Conservation (phyloP, 2,113 vertebrate species). For the Ophthalmolycus amberensis region DNA sequence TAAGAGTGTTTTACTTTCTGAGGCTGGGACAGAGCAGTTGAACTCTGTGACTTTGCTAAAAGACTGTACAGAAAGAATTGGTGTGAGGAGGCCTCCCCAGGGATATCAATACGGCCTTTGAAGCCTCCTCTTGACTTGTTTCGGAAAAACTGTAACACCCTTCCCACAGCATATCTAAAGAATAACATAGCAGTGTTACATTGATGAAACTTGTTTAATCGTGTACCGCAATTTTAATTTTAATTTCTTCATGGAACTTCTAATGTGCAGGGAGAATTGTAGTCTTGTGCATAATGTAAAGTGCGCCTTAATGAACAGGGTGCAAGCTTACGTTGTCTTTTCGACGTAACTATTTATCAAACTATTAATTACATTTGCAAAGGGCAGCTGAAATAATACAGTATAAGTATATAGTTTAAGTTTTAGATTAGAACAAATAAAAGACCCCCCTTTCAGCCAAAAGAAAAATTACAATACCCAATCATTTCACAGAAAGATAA, state of each 20-base stretch:
- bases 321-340: not conserved
- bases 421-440: not conserved
- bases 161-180: not conserved
- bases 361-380: not conserved
- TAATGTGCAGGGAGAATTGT: not conserved
- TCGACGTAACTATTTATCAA: not conserved
- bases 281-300: not conserved
- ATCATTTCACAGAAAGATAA: not conserved
- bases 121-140: not conserved
- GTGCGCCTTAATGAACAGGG: not conserved
- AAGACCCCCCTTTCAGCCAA: not conserved
- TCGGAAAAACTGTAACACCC: not conserved
- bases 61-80: not conserved
- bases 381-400: not conserved
- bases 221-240: not conserved
- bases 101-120: not conserved
- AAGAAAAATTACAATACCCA: not conserved
- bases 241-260: constrained; percentile 21
- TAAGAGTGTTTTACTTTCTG: constrained; percentile 23
- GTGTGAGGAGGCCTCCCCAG: not conserved
- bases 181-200: not conserved
- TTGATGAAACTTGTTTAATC: not conserved
- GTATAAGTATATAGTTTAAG: not conserved
- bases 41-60: not conserved
- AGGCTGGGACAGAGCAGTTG: not conserved